These are phyloP conservation scores for Limnephilus auricula DNA, from an alignment of 2,888 invertebrate genomes.

Conservation along the genomic window DNA sequence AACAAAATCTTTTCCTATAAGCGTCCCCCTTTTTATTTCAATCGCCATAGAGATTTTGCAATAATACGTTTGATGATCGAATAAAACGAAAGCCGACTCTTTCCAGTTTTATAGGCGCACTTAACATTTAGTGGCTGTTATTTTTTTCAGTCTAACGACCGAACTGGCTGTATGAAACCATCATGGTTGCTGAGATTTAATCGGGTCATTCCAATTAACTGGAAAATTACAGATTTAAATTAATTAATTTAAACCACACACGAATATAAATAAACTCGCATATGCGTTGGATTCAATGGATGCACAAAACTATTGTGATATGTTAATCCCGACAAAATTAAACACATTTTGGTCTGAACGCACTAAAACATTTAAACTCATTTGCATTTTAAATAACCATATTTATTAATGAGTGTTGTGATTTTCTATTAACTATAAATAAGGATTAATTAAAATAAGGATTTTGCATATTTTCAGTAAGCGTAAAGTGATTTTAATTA, in stretches of 20 bases:
- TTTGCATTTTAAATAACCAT: not conserved
- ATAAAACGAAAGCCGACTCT: constrained; percentile 31
- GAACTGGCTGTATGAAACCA: not conserved
- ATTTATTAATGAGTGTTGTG: not conserved
- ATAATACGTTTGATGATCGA: constrained; percentile 28
- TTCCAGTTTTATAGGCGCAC: constrained; percentile 21
- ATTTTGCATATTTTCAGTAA: too few species aligned
- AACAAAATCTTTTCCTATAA: not conserved
- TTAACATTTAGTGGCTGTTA: constrained; percentile 41
- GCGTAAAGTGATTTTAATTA: too few species aligned
- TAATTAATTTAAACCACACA: constrained; percentile 33
- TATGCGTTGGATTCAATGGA: not conserved
- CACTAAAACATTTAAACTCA: not conserved
- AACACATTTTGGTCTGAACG: not conserved
- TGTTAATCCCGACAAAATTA: constrained; percentile 8
- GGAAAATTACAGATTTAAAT: constrained; percentile 39
- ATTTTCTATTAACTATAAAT: not conserved
- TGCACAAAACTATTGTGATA: constrained; percentile 6
- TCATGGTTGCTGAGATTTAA: constrained; percentile 14
- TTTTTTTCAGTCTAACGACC: constrained; percentile 25
- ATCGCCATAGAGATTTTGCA: constrained; percentile 17
- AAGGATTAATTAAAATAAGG: not conserved
- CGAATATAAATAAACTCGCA: not conserved
- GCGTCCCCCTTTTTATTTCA: not conserved
- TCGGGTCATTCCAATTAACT: constrained; percentile 34